Conservation (phyloP, 2,888 invertebrate species). For the Ornithoptera alexandrae region DNA sequence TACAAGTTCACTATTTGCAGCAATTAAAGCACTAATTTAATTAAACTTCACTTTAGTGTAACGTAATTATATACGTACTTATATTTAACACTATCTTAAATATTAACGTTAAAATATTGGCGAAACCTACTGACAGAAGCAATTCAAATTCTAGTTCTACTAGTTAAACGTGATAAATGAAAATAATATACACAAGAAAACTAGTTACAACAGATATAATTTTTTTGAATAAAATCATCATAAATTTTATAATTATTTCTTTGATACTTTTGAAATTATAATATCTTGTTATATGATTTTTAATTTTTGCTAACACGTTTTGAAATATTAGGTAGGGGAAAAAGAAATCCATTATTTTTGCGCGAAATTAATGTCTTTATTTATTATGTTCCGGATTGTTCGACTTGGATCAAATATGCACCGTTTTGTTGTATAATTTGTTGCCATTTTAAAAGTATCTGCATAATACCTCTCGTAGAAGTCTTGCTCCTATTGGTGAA, state of each 20-base stretch:
- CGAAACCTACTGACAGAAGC: slow-evolving; percentile 1
- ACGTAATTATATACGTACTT: slow-evolving; percentile 1
- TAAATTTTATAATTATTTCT: neutral
- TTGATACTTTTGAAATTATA: neutral
- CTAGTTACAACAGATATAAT: neutral
- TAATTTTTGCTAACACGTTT: neutral
- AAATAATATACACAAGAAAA: neutral
- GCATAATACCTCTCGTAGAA: too few relatives aligned
- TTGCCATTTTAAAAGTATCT: too few relatives aligned
- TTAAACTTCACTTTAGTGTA: slow-evolving; percentile 10
- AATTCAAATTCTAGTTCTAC: slow-evolving; percentile 21
- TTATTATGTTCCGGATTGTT: too few relatives aligned
- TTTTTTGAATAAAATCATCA: neutral
- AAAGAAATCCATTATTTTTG: too few relatives aligned
- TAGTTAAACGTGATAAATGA: neutral
- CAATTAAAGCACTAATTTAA: slow-evolving; percentile 16
- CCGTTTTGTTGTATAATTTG: too few relatives aligned
- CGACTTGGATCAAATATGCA: too few relatives aligned
- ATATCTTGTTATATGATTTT: neutral
- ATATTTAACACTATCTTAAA: neutral
- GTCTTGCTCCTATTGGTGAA: too few relatives aligned
- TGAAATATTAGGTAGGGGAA: too few relatives aligned
- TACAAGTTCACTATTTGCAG: neutral
- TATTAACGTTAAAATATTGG: neutral
- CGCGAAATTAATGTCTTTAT: too few relatives aligned